A percentile compares a stretch with the other conserved stretches of the same genome.
Conservation (phyloP, 2,888 invertebrate species). For the Thymelicus acteon region DNA sequence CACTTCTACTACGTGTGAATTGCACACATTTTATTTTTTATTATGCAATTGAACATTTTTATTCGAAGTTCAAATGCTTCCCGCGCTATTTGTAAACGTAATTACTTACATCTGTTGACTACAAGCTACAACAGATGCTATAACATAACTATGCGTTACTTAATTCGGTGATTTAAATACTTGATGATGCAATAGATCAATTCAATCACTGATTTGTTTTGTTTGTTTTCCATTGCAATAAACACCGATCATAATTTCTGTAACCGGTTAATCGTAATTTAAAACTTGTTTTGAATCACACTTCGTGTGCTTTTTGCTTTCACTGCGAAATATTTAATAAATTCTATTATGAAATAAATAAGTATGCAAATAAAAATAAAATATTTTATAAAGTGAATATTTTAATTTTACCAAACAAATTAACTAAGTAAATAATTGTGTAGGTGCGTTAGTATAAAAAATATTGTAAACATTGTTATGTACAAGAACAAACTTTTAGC, state of each 20-base stretch:
- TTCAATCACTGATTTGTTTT: constrained; percentile 16
- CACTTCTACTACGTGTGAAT: too few relatives aligned
- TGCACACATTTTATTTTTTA: too few relatives aligned
- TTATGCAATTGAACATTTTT: too few relatives aligned
- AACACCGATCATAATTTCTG: constrained; percentile 26
- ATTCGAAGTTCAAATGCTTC: background rate
- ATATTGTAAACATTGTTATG: too few relatives aligned
- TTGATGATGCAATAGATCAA: constrained; percentile 27
- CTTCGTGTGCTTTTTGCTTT: constrained; percentile 18
- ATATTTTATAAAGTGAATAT: too few relatives aligned
- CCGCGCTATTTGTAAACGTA: constrained; percentile 23
- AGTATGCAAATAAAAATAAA: too few relatives aligned
- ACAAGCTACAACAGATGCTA: constrained; percentile 12
- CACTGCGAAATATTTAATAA: background rate
- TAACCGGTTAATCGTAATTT: constrained; percentile 28
- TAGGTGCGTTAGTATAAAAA: too few relatives aligned
- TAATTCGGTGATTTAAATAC: constrained; percentile 14
- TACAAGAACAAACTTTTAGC: too few relatives aligned
- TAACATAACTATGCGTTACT: constrained; percentile 34
- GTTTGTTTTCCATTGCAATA: constrained; percentile 26
- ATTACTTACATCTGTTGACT: too few relatives aligned
- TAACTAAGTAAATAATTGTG: too few relatives aligned
- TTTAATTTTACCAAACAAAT: too few relatives aligned
- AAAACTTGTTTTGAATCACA: constrained; percentile 15
- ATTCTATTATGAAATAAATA: background rate